Evolutionary conservation across 2,113 vertebrate genomes (phyloP).

Genomic region (Periophthalmus modestus): DNA sequence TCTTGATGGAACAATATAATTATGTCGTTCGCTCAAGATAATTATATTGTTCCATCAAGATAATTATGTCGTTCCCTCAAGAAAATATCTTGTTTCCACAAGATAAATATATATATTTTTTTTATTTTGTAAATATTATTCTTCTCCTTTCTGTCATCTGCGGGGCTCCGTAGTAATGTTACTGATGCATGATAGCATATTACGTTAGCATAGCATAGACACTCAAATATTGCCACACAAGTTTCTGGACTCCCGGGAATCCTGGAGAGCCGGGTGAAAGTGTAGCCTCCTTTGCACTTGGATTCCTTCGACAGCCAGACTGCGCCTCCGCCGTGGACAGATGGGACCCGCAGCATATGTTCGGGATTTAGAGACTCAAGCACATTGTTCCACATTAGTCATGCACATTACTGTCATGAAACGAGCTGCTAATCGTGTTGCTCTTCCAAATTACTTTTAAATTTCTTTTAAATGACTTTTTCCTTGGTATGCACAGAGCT

Average conservation of each 20-base stretch:
- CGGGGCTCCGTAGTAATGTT: too few species aligned
- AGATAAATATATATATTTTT: too few species aligned
- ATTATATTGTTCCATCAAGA: too few species aligned
- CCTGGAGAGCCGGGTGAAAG: slow-evolving; percentile 48
- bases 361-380: background rate
- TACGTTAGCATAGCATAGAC: background rate
- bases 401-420: slow-evolving; percentile 17
- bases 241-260: slow-evolving; percentile 48
- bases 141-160: too few species aligned
- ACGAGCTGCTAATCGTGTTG: slow-evolving; percentile 4
- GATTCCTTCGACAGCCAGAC: slow-evolving; percentile 48
- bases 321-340: slow-evolving; percentile 25
- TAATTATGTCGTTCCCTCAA: too few species aligned
- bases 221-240: slow-evolving; percentile 11
- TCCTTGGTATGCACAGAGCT: background rate
- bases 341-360: slow-evolving; percentile 15
- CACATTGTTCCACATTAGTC: slow-evolving; percentile 39
- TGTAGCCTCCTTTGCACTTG: slow-evolving; percentile 22
- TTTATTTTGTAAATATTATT: too few species aligned
- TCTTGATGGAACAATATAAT: too few species aligned
- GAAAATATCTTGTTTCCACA: too few species aligned
- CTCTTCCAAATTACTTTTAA: slow-evolving; percentile 2
- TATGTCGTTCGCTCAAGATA: too few species aligned
- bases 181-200: background rate
- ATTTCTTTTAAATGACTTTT: slow-evolving; percentile 1